phyloP scores from a whole-genome alignment of 2,888 invertebrate genomes.

The Microctonus brassicae region DNA sequence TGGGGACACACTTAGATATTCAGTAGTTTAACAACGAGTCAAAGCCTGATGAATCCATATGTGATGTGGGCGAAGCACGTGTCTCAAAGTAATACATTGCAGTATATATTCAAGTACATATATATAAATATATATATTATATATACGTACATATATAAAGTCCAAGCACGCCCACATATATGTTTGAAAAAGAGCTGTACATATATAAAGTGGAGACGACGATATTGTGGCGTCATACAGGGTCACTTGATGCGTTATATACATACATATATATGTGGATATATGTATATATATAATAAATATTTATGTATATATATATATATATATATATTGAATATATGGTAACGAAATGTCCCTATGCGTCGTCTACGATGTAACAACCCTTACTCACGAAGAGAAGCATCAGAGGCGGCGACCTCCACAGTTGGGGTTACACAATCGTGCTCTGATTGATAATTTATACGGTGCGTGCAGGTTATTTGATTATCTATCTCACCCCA shows the following conservation, averaged over 20 bases:
- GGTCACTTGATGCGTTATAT: background rate
- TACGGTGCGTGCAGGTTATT: constrained; percentile 69
- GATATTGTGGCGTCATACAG: too few species aligned
- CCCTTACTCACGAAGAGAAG: constrained; percentile 38
- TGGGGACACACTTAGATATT: background rate
- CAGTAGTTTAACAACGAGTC: constrained; percentile 17
- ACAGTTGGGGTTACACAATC: constrained; percentile 65
- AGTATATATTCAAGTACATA: too few species aligned
- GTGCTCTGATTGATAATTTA: constrained; percentile 69
- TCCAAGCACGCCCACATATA: constrained; percentile 13
- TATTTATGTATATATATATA: background rate
- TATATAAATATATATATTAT: too few species aligned
- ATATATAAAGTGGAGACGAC: background rate
- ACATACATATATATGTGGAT: background rate
- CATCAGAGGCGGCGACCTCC: constrained; percentile 46
- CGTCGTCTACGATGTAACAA: constrained; percentile 39
- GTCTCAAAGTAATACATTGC: background rate
- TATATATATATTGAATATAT: background rate
- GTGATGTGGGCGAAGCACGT: background rate
- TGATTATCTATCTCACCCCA: constrained; percentile 59
- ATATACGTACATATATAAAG: background rate
- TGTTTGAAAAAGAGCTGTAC: background rate
- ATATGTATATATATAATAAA: too few species aligned
- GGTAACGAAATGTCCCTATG: constrained; percentile 8
- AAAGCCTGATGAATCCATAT: constrained; percentile 8